Conservation (phyloP, 2,797 vertebrate genomes). For the Malurus leucopterus region DNA sequence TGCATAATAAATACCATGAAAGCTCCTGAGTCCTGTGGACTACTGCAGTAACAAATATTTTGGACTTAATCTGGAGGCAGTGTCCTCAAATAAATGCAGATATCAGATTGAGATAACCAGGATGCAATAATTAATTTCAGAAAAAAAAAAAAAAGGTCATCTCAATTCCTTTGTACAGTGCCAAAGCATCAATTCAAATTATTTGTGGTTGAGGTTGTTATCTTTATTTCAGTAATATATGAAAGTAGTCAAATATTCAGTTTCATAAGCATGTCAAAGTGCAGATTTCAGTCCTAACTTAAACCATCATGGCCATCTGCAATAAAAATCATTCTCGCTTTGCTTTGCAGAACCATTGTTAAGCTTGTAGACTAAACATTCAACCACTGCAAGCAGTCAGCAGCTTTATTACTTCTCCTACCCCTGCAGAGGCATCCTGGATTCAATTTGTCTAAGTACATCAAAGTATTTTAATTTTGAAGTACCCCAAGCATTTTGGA, state of each 20-base stretch:
- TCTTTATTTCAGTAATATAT: constrained; percentile 53
- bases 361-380: constrained; percentile 77
- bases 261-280: constrained; percentile 50
- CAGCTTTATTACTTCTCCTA: constrained; percentile 70
- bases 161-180: constrained; percentile 29
- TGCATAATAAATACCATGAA: neutral
- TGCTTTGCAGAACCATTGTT: constrained; percentile 58
- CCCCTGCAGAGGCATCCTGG: constrained; percentile 66
- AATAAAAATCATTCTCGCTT: constrained; percentile 64
- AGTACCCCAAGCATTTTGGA: constrained; percentile 65
- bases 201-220: constrained; percentile 46
- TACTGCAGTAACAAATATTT: neutral
- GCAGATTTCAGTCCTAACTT: constrained; percentile 43
- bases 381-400: constrained; percentile 67
- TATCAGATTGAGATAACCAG: neutral
- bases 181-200: constrained; percentile 45
- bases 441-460: constrained; percentile 75
- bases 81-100: neutral
- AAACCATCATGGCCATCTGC: constrained; percentile 64
- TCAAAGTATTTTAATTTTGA: constrained; percentile 74
- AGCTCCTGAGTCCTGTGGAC: neutral
- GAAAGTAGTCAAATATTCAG: constrained; percentile 46
- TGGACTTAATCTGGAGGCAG: neutral
- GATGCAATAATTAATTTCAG: neutral
- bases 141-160: neutral